Evolutionary conservation across 2,113 vertebrate species (phyloP).

Genomic region (Balaeniceps rex): DNA sequence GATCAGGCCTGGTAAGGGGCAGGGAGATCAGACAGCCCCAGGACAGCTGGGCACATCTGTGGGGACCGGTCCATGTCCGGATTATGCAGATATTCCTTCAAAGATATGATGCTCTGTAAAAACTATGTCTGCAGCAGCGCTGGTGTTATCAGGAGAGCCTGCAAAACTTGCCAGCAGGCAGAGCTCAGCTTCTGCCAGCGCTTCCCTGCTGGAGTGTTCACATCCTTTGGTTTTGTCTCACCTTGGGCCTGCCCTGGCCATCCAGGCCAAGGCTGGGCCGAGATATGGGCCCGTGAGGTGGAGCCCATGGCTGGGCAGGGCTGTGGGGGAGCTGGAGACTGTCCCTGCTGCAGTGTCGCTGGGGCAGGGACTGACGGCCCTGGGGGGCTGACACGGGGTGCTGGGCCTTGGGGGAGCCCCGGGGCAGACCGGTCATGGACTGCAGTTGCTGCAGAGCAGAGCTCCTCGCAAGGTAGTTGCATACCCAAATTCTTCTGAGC

Average conservation of each 20-base stretch:
- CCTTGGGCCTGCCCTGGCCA: neutral
- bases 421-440: fast-evolving
- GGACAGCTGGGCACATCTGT: too few species aligned
- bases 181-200: neutral
- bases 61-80: neutral
- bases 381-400: neutral
- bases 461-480: neutral
- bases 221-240: neutral
- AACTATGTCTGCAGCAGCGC: neutral
- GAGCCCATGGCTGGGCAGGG: neutral
- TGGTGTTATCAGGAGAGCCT: neutral
- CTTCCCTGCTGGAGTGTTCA: neutral
- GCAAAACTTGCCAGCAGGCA: neutral
- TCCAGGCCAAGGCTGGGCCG: too few species aligned
- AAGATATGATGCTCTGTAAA: neutral
- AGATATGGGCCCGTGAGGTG: too few species aligned
- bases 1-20: too few species aligned
- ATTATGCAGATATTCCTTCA: too few species aligned
- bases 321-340: neutral
- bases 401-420: neutral
- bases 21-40: neutral
- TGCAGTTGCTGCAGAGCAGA: neutral
- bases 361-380: neutral
- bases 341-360: fast-evolving
- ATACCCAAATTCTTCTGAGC: neutral